A percentile compares a stretch with the other conserved stretches of the same genome.
Conservation (phyloP, 2,888 invertebrate species). For the Nycteola revayana region DNA sequence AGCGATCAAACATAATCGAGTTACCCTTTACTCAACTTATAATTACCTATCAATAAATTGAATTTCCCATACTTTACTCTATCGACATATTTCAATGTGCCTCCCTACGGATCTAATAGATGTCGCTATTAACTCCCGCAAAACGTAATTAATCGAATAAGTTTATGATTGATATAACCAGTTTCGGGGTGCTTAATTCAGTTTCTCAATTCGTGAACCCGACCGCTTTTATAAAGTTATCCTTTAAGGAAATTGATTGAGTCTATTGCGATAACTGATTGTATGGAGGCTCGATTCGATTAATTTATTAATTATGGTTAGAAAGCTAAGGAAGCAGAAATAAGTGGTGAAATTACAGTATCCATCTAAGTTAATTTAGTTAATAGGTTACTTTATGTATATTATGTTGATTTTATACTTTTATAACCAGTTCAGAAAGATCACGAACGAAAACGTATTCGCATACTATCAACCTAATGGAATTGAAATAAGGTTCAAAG, state of each 20-base stretch:
- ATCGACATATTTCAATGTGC: conserved; percentile 30
- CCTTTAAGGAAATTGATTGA: conserved; percentile 76
- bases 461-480: no score
- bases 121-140: conserved; percentile 83
- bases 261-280: conserved; percentile 65
- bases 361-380: conserved; percentile 37
- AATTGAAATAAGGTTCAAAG: no score
- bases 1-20: no score
- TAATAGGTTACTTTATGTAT: no score
- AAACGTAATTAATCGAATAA: conserved; percentile 83
- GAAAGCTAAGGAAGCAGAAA: conserved; percentile 44
- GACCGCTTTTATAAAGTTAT: conserved; percentile 75
- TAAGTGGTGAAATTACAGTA: conserved; percentile 50
- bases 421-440: no score
- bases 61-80: conserved; percentile 6
- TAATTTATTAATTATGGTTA: conserved; percentile 51
- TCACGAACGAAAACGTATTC: no score
- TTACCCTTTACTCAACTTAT: not conserved
- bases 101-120: conserved; percentile 72
- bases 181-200: conserved; percentile 80
- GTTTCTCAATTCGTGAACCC: conserved; percentile 74
- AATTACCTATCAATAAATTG: conserved; percentile 5
- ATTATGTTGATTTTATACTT: no score
- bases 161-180: conserved; percentile 83
- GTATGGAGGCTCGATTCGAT: conserved; percentile 62